Conservation (phyloP, 64 coral and sea anemone species). For the Montipora efflorescens region DNA sequence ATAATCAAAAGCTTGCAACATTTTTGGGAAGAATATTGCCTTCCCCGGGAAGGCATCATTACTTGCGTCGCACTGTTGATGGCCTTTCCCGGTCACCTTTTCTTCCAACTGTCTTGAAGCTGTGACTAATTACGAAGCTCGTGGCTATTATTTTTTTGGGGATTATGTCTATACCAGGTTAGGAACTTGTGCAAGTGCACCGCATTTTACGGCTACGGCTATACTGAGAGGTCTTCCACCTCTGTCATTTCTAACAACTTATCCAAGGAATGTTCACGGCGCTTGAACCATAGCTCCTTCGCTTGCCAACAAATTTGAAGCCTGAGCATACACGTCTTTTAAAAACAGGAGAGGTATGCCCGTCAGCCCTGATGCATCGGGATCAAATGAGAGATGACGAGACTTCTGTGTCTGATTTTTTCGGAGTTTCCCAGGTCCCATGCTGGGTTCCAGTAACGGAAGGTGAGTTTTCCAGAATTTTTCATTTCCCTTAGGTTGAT, state of each 20-base stretch:
- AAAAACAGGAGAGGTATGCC: conserved; percentile 37
- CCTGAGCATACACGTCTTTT: conserved; percentile 16
- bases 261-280: not conserved
- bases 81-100: conserved; percentile 3
- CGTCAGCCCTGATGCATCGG: conserved; percentile 23
- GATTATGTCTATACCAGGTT: conserved; percentile 2
- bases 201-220: conserved; percentile 7
- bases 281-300: not conserved
- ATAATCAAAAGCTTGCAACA: no score
- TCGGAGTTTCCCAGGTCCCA: not conserved
- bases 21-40: no score
- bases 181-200: not conserved
- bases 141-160: conserved; percentile 7
- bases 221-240: not conserved
- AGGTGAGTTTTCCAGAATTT: no score
- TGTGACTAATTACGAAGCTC: conserved; percentile 8
- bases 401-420: not conserved
- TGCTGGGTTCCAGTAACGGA: no score
- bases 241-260: not conserved
- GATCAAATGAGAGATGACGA: conserved; percentile 4
- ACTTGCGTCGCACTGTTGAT: not conserved
- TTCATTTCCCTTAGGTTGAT: no score
- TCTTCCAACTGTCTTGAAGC: not conserved
- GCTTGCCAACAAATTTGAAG: not conserved
- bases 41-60: no score